Percentiles rank a stretch among this genome's conserved stretches.
Conservation (phyloP, 2,113 vertebrate species). For the Himantopus leucocephalus region DNA sequence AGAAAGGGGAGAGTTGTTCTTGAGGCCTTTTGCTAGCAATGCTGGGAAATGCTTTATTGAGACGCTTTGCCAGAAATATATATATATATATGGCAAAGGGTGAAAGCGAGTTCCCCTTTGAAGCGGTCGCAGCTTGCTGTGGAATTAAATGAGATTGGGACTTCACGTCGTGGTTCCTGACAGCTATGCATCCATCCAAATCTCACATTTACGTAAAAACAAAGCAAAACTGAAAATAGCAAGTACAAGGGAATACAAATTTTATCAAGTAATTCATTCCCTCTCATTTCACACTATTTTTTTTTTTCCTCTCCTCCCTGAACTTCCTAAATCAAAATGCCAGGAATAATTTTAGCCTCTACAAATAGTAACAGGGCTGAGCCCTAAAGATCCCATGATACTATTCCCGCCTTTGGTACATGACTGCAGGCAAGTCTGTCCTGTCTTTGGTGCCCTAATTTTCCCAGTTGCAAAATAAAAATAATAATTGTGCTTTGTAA, state of each 20-base stretch:
- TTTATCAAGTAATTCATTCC: neutral
- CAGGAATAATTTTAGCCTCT: neutral
- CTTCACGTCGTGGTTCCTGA: neutral
- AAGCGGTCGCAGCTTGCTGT: neutral
- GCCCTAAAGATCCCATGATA: neutral
- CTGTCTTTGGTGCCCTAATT: neutral
- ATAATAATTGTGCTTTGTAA: neutral
- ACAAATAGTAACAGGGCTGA: neutral
- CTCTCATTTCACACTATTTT: neutral
- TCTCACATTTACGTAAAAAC: neutral
- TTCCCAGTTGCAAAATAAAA: neutral
- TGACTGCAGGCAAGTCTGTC: neutral
- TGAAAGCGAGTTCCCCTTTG: neutral
- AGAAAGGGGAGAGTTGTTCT: neutral
- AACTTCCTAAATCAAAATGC: neutral
- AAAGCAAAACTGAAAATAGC: fast-evolving
- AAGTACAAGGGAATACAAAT: neutral
- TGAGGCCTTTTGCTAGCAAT: neutral
- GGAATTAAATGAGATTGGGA: neutral
- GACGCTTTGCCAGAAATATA: fast-evolving
- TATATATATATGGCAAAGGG: fast-evolving
- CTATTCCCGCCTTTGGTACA: neutral
- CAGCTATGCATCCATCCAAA: neutral
- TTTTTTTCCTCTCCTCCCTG: neutral
- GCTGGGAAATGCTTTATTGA: neutral